Evolutionary conservation across 2,113 vertebrate species (phyloP), one percentile per base, ranked within the genome.

Genomic region (Phylloscopus trochilus): DNA sequence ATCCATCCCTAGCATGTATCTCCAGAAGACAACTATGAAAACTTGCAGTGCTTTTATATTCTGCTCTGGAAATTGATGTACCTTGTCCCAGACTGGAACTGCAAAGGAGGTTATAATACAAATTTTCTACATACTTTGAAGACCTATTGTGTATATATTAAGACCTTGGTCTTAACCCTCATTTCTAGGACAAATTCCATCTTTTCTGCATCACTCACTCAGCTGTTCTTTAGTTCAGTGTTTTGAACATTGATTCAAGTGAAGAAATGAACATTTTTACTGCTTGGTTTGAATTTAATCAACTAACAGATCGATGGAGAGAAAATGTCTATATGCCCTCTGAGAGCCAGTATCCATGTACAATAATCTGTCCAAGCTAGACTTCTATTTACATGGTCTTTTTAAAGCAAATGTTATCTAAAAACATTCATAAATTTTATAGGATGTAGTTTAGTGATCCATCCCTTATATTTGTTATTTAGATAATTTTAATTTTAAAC

Each of bases 201-300:
- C 30, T 78, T 91, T 47, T 28, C 67, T 59, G 12, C 26, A 66
- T 73, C 5, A 5, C 30, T 92, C 31, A 37, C 51, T 85, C 69
- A 60, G 27, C n/a, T 62, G 72, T 69, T 31, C 46, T 46, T 60
- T 69, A 89, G 67, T 76, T 96, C 80, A 72, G 6, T 73, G 37
- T 11, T 58, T 90, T 89, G 52, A 18, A 56, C 58, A 76, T n/a
- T 37, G 18, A 16, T 44, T 76, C 60, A 53, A 9, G 44, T 35
- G 73, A 85, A 70, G 23, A 95, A 94, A 86, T 47, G 33, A 74
- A 56, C 30, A 62, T 52, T 93, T 96, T 94, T 92, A 76, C 24
- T 86, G 62, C 46, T 83, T 91, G n/a, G 44, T 93, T 95, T 95
- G 73, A 96, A 87, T 68, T 91, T 90, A 96, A 86, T 10, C 83